phyloP scores from a whole-genome alignment of 2,797 vertebrate genomes.

The Lateolabrax maculatus region DNA sequence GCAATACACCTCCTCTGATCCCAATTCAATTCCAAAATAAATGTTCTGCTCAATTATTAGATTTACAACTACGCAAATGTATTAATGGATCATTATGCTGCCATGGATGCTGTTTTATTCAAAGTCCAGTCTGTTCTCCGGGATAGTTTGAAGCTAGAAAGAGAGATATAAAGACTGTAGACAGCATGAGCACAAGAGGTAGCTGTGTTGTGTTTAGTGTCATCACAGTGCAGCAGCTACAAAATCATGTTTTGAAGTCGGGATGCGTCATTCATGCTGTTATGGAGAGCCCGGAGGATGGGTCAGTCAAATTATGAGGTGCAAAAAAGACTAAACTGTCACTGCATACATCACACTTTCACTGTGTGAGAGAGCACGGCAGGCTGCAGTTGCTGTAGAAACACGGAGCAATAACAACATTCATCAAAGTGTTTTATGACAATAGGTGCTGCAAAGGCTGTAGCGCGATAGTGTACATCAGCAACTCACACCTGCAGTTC shows the following conservation, averaged over 20 bases:
- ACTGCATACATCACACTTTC: constrained; percentile 48
- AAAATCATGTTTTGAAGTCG: constrained; percentile 17
- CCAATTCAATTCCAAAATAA: constrained; percentile 23
- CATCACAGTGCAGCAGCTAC: background rate
- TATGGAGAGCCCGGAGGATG: constrained; percentile 32
- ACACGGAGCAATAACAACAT: constrained; percentile 41
- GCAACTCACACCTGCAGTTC: constrained; percentile 27
- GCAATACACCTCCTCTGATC: constrained; percentile 25
- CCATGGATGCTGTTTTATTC: background rate
- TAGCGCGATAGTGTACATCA: constrained; percentile 43
- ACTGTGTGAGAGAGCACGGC: constrained; percentile 21
- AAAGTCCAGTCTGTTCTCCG: background rate
- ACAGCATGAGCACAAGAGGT: background rate
- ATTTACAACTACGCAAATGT: constrained; percentile 28
- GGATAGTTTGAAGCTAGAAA: background rate
- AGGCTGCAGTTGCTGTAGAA: constrained; percentile 35
- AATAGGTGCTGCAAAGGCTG: constrained; percentile 30
- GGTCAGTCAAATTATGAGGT: constrained; percentile 58
- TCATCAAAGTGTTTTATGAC: constrained; percentile 49
- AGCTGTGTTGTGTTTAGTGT: constrained; percentile 30
- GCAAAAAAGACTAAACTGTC: constrained; percentile 54
- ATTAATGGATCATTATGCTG: constrained; percentile 24
- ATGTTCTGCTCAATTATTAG: constrained; percentile 34
- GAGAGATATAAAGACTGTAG: background rate
- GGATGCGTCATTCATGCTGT: constrained; percentile 38